Conservation (phyloP, 2,797 vertebrate genomes). For the Microctenopoma steveboyesi region DNA sequence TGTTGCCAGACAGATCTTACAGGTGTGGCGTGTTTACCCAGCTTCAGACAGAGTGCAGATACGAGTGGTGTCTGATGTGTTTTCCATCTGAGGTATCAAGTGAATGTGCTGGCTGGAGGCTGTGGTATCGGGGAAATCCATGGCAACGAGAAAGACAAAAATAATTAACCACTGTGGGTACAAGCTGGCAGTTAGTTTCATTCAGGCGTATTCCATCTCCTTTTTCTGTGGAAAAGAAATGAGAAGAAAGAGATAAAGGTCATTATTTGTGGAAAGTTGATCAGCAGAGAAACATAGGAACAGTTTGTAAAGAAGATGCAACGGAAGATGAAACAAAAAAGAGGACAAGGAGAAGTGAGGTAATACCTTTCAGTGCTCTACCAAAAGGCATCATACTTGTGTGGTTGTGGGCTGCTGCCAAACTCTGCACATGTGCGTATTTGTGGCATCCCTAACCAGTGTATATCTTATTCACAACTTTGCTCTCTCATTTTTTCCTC, state of each 20-base stretch:
- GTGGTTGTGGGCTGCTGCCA: slow-evolving; percentile 44
- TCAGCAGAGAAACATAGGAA: slow-evolving; percentile 7
- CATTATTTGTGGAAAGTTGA: slow-evolving; percentile 28
- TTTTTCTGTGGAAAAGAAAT: slow-evolving; percentile 35
- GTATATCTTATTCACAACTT: slow-evolving; percentile 51
- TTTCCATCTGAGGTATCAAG: slow-evolving; percentile 57
- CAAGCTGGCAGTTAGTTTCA: slow-evolving; percentile 33
- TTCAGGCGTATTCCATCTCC: slow-evolving; percentile 30
- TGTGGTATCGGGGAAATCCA: slow-evolving; percentile 31
- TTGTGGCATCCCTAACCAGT: slow-evolving; percentile 32
- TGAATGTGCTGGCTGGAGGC: slow-evolving; percentile 36
- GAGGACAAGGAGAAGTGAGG: slow-evolving; percentile 15
- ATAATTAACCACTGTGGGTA: slow-evolving; percentile 52
- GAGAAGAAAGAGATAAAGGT: slow-evolving; percentile 24
- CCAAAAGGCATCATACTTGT: slow-evolving; percentile 39
- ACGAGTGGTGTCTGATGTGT: slow-evolving; percentile 50
- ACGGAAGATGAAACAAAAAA: slow-evolving; percentile 2
- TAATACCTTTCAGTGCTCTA: slow-evolving; percentile 17
- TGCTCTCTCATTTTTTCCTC: slow-evolving; percentile 58
- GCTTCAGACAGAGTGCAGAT: slow-evolving; percentile 47
- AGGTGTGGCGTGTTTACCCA: slow-evolving; percentile 60
- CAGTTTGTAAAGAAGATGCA: slow-evolving; percentile 12
- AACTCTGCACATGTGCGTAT: slow-evolving; percentile 17
- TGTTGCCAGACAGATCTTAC: slow-evolving; percentile 44
- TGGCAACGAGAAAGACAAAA: slow-evolving; percentile 44